Evolutionary conservation across 2,797 vertebrate species (phyloP), one percentile per base, ranked within the genome.

Genomic region (Podarcis lilfordi): DNA sequence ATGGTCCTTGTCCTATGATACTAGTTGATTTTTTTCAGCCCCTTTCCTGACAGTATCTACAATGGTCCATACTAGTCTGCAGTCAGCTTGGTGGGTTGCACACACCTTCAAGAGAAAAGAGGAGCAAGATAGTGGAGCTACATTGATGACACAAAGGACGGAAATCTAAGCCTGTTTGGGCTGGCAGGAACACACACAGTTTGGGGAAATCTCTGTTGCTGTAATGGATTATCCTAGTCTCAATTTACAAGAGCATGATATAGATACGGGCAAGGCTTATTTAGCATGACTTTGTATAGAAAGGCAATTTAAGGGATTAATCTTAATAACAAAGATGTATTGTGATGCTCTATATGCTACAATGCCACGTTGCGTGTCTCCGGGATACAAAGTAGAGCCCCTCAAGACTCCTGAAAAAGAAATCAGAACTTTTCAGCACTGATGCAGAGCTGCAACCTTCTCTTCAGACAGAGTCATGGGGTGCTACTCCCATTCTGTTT

Each of bases 301-400:
- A 92, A 92, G 87, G 91, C 27, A 89, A 93, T 86, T 94, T 93
- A 95, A 93, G 92, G 92, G 93, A 95, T 94, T 95, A 93, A 87
- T 86, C 82, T 88, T 93, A 94, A 92, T 95, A 94, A 91, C 61
- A 89, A 88, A 86, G 82, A 27, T 3, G 23, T 69, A 83, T 91
- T 90, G 89, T 92, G 93, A 90, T 93, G 77, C 50, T 50, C 86
- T 90, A 91, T 88, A 79, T 85, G 43, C 17, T 17, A 8, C 5
- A 59, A 91, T 92, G 87, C 92, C 93, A 94, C 74, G 85, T 79
- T 19, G 78, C 2, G 25, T 74, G 86, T 88, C 92, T 91, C 37
- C 85, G 35, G 87, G 89, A 90, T 88, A 93, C 71, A 90, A 94
- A 93, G 37, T 7, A 27, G 2, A 86, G 68, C 86, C 86, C 93